Conservation (phyloP, 2,888 invertebrate species). For the Pantelozetes paolii region DNA sequence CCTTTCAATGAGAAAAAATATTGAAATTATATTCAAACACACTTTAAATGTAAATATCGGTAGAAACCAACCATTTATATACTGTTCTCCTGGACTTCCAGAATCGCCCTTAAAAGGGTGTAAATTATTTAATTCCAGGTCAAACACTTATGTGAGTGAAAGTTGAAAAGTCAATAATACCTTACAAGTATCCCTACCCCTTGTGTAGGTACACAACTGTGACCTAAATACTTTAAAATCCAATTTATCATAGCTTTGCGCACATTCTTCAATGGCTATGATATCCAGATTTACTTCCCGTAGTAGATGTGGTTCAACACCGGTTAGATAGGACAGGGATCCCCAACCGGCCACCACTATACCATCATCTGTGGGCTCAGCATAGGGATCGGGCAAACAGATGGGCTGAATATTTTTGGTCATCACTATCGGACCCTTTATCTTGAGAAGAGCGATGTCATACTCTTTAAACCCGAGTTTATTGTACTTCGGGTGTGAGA, state of each 20-base stretch:
- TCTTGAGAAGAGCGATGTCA: not conserved
- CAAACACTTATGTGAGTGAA: no score
- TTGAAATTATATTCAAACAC: no score
- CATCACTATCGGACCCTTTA: not conserved
- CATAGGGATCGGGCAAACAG: not conserved
- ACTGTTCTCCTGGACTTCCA: no score
- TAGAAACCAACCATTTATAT: no score
- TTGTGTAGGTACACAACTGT: not conserved
- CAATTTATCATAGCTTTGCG: not conserved
- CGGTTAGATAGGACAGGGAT: not conserved
- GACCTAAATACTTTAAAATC: not conserved
- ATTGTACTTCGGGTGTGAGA: no score
- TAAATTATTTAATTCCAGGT: no score
- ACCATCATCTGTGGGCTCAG: not conserved
- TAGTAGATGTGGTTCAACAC: not conserved
- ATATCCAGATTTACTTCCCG: not conserved
- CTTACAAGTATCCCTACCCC: not conserved
- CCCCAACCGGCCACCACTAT: not conserved
- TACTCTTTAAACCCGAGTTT: not conserved
- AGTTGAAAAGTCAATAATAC: not conserved
- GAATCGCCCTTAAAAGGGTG: no score
- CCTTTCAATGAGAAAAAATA: not conserved
- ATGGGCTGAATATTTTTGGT: not conserved
- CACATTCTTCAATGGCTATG: not conserved
- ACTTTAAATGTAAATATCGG: no score